These are phyloP conservation scores for Pantherophis alleghaniensis DNA, from an alignment of 2,797 vertebrate genomes.

Conservation along the genomic window DNA sequence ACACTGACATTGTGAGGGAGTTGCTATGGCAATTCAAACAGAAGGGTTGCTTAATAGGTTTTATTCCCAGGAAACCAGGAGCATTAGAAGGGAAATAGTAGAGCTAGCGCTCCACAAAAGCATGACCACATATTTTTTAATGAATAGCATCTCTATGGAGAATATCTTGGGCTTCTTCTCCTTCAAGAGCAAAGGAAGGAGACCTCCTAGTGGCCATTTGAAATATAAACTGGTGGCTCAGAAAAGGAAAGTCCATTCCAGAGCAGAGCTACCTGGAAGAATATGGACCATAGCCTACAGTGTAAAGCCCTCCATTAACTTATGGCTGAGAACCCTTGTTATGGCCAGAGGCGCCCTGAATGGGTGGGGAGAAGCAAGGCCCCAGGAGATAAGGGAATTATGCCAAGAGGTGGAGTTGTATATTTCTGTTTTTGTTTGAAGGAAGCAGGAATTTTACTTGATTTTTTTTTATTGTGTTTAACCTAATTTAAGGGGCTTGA, in stretches of 20 bases:
- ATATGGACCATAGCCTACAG: neutral
- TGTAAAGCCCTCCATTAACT: neutral
- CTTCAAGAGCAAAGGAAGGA: neutral
- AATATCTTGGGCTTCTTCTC: constrained; percentile 31
- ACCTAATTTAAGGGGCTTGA: neutral
- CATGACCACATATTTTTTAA: constrained; percentile 44
- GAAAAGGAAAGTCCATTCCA: neutral
- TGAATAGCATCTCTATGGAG: constrained; percentile 61
- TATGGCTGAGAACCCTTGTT: neutral
- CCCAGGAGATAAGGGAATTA: neutral
- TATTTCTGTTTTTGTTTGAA: neutral
- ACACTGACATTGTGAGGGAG: constrained; percentile 65
- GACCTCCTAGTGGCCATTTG: constrained; percentile 20
- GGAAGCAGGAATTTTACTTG: neutral
- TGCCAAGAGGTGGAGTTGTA: neutral
- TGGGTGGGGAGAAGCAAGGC: neutral
- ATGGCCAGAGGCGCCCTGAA: neutral
- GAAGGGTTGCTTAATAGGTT: constrained; percentile 68
- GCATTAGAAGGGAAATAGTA: constrained; percentile 8
- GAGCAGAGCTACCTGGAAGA: neutral
- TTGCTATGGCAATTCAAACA: constrained; percentile 74
- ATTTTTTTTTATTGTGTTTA: neutral
- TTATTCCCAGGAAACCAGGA: constrained; percentile 71
- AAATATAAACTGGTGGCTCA: neutral
- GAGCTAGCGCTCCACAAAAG: constrained; percentile 52